Evolutionary conservation across 2,113 vertebrate species (phyloP).

Genomic region (Entomyzon cyanotis): DNA sequence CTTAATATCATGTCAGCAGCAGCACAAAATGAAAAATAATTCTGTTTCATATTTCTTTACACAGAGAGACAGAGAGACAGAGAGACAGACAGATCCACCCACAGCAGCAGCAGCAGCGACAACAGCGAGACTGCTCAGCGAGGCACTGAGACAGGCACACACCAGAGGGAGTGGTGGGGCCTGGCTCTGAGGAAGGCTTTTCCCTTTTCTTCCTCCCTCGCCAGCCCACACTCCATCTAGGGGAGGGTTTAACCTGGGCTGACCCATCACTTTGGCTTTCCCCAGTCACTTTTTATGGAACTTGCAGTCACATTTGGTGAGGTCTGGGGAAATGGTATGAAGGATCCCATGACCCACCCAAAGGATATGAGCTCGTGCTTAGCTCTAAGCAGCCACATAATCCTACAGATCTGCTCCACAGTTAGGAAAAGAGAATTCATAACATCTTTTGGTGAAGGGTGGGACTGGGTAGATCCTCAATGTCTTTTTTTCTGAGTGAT

Average conservation of each 20-base stretch:
- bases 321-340: neutral
- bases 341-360: neutral
- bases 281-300: neutral
- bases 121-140: neutral
- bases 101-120: conserved; percentile 54
- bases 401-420: neutral
- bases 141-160: neutral
- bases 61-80: conserved; percentile 6
- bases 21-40: conserved; percentile 68
- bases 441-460: neutral
- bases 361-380: neutral
- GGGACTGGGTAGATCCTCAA: neutral
- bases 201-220: neutral
- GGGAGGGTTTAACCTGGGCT: neutral
- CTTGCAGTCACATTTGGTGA: neutral
- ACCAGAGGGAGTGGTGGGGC: neutral
- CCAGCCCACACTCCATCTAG: neutral
- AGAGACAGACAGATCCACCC: conserved; percentile 40
- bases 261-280: neutral
- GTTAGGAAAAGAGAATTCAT: neutral
- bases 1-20: conserved; percentile 59
- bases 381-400: neutral
- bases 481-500: neutral
- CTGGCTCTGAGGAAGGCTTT: conserved; percentile 17
- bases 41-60: conserved; percentile 36